These are phyloP conservation scores for Trematomus bernacchii DNA, from an alignment of 2,797 vertebrate species.

Conservation along the genomic window DNA sequence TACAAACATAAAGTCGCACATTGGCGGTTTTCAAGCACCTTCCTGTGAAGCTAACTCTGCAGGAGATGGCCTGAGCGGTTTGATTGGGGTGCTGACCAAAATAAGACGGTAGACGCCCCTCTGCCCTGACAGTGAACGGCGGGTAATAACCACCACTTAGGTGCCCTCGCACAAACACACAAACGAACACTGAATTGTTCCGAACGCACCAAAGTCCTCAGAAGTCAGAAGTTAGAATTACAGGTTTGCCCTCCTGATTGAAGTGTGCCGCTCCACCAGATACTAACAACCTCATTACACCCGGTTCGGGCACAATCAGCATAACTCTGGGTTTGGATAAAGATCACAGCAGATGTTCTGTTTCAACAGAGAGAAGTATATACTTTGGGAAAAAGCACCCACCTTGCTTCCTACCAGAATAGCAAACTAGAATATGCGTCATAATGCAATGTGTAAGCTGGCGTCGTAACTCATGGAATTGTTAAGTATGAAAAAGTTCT, in stretches of 20 bases:
- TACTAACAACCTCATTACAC: conserved; percentile 54
- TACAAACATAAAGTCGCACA: conserved; percentile 2
- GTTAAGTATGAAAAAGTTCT: background rate
- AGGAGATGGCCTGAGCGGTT: conserved; percentile 49
- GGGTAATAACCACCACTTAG: conserved; percentile 60
- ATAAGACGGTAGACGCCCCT: conserved; percentile 58
- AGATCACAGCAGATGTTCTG: conserved; percentile 34
- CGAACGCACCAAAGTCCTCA: conserved; percentile 35
- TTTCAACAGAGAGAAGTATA: conserved; percentile 36
- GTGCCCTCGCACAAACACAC: conserved; percentile 44
- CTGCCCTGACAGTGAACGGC: conserved; percentile 38
- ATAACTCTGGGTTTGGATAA: conserved; percentile 39
- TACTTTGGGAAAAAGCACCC: conserved; percentile 25
- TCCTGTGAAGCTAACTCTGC: conserved; percentile 34
- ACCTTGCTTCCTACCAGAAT: conserved; percentile 9
- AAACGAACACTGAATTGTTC: conserved; percentile 27
- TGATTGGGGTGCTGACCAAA: conserved; percentile 78
- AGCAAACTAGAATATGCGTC: conserved; percentile 30
- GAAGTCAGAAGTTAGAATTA: conserved; percentile 65
- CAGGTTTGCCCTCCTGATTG: conserved; percentile 72
- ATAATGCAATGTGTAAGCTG: background rate
- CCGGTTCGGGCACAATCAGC: conserved; percentile 63
- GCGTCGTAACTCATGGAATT: background rate
- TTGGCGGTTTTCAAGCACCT: background rate
- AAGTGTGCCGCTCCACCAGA: conserved; percentile 31